Base-by-base conservation (phyloP, 2,113 vertebrate genomes). In the Upupa epops region DNA sequence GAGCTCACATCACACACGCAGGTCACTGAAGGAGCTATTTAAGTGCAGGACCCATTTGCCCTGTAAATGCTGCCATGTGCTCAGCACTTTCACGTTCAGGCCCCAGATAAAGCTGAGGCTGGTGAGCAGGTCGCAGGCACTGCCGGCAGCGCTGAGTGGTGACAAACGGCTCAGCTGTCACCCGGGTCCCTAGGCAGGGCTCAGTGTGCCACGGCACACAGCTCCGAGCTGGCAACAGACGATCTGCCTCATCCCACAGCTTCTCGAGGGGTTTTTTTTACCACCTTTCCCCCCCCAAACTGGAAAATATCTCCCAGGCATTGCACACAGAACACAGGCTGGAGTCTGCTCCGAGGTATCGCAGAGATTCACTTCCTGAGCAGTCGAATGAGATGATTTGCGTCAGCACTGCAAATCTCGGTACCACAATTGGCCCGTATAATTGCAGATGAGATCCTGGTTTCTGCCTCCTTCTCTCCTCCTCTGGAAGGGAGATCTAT, bases 361-460 rank as follows among this genome's bases (percentile, higher is more conserved):
- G 6, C 70, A 1, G 14, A 68, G 28, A 2, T 2, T 90, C 8
- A 1, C 71, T 24, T 65, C 26, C 61, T 0, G 0, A 18, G 0
- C 48, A 79, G 76, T 59, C 65, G 36, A 49, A 37, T 54, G 2
- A 78, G 36, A 68, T 12, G 4, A 3, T 58, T 48, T 8, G 34
- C 2, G 4, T 34, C 89, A 74, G 65, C 7, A 31, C 60, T 60
- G 89, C 80, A 89, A 69, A 26, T 26, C 36, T 14, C 84, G 69
- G 89, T 13, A 4, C 45, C 77, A 86, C 86, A 92, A 83, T 12
- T 68, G 49, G 61, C 81, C 17, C 64, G 61, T 56, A 65, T 92
- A 56, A 90, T 24, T 77, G 91, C 87, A 91, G 77, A 86, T 64
- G 80, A 92, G 74, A 79, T 84, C 82, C 74, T 89, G 83, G 19